Evolutionary conservation across 2,113 vertebrate species (phyloP).

Genomic region (Prinia subflava): DNA sequence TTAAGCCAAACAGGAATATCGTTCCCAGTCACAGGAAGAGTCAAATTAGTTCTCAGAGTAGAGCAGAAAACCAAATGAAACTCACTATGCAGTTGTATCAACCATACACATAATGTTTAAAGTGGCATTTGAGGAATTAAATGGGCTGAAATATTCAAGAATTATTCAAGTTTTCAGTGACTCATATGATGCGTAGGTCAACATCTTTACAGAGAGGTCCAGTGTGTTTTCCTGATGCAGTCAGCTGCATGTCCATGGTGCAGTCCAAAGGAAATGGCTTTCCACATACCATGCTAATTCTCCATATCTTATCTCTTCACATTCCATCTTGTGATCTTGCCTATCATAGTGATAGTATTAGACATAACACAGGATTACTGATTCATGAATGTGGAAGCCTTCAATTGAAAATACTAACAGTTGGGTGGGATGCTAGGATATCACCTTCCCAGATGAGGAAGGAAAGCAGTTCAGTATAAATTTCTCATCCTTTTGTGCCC

Average conservation of each 20-base stretch:
- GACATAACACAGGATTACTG: neutral
- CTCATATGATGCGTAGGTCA: neutral
- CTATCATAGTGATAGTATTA: neutral
- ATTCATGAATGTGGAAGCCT: neutral
- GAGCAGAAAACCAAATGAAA: neutral
- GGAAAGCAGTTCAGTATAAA: neutral
- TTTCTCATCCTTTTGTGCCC: neutral
- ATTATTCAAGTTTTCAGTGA: neutral
- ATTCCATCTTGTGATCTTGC: neutral
- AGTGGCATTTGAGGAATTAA: neutral
- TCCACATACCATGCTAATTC: neutral
- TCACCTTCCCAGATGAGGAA: neutral
- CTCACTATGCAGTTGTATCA: neutral
- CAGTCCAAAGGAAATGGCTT: neutral
- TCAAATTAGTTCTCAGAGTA: conserved; percentile 49
- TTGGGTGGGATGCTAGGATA: neutral
- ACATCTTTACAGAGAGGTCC: neutral
- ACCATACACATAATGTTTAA: neutral
- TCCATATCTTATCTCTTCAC: neutral
- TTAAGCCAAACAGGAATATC: conserved; percentile 36
- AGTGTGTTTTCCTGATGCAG: neutral
- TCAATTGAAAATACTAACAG: neutral
- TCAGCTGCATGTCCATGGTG: neutral
- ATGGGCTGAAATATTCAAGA: neutral
- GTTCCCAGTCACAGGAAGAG: conserved; percentile 37